Evolutionary conservation across 2,797 vertebrate genomes (phyloP), one percentile per base, ranked within the genome.

Genomic region (Chelmon rostratus): DNA sequence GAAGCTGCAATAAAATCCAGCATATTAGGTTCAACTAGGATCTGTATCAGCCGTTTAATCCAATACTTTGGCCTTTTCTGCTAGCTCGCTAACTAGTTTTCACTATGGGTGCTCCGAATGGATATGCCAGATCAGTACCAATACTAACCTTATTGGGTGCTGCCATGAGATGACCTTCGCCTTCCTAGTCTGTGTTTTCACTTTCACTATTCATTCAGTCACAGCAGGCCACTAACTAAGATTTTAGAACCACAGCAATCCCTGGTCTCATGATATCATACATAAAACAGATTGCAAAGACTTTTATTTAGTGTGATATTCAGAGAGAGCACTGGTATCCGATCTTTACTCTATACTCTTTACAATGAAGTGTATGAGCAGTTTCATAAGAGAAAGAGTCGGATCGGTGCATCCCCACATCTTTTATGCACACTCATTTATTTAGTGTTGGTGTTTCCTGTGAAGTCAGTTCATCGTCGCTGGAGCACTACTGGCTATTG

Each of bases 1-100:
- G 52, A 82, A 68, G 44, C 63, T 70, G 79, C 84, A 81, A 86
- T 67, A 80, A 70, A 83, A 83, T 47, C 53, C 75, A 76, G 37
- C 59, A 58, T 35, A 68, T 79, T 68, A 61, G 31, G 16, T 81
- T 77, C 44, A 56, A 33, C 46, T 84, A 6, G 56, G 31, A 37
- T 44, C 46, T 58, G 52, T 38, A 25, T 66, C 16, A 38, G 35
- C 21, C 38, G 12, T 40, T 68, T 64, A 66, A 66, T 44, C 52
- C 33, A 33, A 53, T 56, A 77, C 33, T 56, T 25, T 18, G 13
- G 28, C 65, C 54, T 52, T 74, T 54, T 68, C 8, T 53, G 49
- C 15, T 63, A 18, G 4, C 56, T 38, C 8, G 21, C 23, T 23
- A 21, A 53, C n/a, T 12, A 31, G n/a, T 82, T 76, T 73, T 66